A percentile compares a stretch with the other conserved stretches of the same genome.
Evolutionary conservation across 2,888 invertebrate genomes (phyloP).

Genomic region (Orchesellides sinensis): DNA sequence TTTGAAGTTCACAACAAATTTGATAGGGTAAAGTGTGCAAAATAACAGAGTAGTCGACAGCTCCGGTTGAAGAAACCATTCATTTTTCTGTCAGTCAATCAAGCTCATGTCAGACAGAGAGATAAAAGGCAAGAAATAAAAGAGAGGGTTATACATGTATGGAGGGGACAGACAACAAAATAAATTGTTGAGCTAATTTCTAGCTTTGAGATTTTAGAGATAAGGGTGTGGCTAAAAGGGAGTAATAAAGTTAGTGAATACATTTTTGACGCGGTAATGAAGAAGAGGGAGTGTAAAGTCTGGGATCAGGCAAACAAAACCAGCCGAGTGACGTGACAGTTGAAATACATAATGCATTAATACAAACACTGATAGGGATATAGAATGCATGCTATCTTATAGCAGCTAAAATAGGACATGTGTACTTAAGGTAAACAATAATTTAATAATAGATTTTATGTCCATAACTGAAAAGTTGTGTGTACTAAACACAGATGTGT

Average conservation of each 20-base stretch:
- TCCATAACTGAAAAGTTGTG: too few relatives aligned
- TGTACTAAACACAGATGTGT: too few relatives aligned
- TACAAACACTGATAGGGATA: too few relatives aligned
- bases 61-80: constrained; percentile 39
- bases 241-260: constrained; percentile 1
- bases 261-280: constrained; percentile 2
- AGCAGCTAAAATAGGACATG: constrained; percentile 5
- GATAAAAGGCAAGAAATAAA: neutral
- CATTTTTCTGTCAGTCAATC: constrained; percentile 61
- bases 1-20: constrained; percentile 39
- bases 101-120: constrained; percentile 18
- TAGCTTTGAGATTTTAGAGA: constrained; percentile 36
- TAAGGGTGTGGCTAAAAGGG: constrained; percentile 38
- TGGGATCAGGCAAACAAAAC: neutral
- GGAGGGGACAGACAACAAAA: constrained; percentile 39
- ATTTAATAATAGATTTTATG: too few relatives aligned
- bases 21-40: constrained; percentile 60
- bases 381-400: too few relatives aligned
- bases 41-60: constrained; percentile 60
- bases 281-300: constrained; percentile 3
- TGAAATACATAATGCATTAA: constrained; percentile 30
- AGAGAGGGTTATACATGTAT: too few relatives aligned
- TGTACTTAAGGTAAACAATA: constrained; percentile 25
- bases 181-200: constrained; percentile 60
- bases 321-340: constrained; percentile 51